Evolutionary conservation across 2,888 invertebrate genomes (phyloP).

Genomic region (Boloria euphrosyne): DNA sequence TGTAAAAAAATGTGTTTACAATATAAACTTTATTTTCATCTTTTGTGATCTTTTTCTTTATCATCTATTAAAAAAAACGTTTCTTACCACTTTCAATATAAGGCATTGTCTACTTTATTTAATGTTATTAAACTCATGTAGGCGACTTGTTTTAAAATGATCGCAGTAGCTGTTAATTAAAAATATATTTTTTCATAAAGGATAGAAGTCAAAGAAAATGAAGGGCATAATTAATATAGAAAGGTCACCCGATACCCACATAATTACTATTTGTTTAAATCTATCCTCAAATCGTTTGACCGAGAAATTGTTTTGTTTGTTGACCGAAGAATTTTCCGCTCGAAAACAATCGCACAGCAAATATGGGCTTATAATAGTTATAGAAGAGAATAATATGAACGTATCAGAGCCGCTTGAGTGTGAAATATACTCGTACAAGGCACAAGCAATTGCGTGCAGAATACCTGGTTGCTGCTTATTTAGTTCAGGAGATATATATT

Average conservation of each 20-base stretch:
- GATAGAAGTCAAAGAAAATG: background rate
- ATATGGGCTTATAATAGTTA: slow-evolving; percentile 28
- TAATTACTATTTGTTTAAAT: slow-evolving; percentile 23
- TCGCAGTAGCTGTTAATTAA: background rate
- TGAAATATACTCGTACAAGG: too few species aligned
- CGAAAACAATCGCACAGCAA: slow-evolving; percentile 18
- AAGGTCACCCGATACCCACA: background rate
- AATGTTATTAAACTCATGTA: too few species aligned
- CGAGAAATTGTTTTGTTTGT: slow-evolving; percentile 32
- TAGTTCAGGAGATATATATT: too few species aligned
- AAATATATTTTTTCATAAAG: background rate
- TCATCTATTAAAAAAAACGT: too few species aligned
- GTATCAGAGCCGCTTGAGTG: background rate
- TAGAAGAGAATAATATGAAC: slow-evolving; percentile 19
- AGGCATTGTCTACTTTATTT: too few species aligned
- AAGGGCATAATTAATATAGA: background rate
- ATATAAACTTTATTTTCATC: too few species aligned
- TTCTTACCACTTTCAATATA: too few species aligned
- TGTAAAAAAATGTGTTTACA: too few species aligned
- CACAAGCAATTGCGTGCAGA: too few species aligned
- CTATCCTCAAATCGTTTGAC: slow-evolving; percentile 27
- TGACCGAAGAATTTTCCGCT: slow-evolving; percentile 22
- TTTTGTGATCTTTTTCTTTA: too few species aligned
- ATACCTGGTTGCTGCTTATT: too few species aligned
- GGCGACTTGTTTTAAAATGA: too few species aligned